Evolutionary conservation across 2,113 vertebrate genomes (phyloP), one percentile per base, ranked within the genome.

Genomic region (Loxodonta africana): DNA sequence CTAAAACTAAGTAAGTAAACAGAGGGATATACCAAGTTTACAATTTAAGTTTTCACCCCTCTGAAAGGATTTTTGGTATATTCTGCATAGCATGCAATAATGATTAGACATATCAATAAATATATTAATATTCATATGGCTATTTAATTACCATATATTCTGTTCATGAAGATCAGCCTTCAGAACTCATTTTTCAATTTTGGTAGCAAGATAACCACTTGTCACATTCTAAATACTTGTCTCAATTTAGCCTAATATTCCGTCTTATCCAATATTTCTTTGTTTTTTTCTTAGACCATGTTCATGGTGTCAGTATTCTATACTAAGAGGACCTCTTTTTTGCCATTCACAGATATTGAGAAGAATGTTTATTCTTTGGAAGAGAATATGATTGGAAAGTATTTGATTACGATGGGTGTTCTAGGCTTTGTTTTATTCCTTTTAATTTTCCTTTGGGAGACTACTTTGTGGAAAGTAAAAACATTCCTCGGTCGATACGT

Each of bases 361-460:
- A 92, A 51, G 41, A 95, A 53, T 30, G 21, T 97, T 91, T 97
- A 90, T 57, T 94, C 94, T 88, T 82, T 96, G 41, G 57, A 96
- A 69, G n/a, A 95, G 5, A 7, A 57, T 14, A 73, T 69, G 89
- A 88, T 97, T 81, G 95, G 94, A 91, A 96, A 85, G 60, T 84
- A 94, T 84, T 20, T 97, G 44, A 53, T 97, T 33, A 23, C 28
- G 5, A 97, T 97, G 97, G 41, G 57, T 76, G 17, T 18, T 23
- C 8, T 15, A 60, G 97, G 96, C 65, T 84, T 85, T 85, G 14
- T 93, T 65, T 95, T 41, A 37, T 48, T 97, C 63, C 23, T 95
- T 28, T 82, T 95, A 25, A 7, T 96, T 95, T 94, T 97, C 37
- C 18, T 94, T 91, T 91, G 73, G 48, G 95, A 97, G 26, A 95